phyloP scores from a whole-genome alignment of 2,888 invertebrate species.

The Sarcophaga subvicina region DNA sequence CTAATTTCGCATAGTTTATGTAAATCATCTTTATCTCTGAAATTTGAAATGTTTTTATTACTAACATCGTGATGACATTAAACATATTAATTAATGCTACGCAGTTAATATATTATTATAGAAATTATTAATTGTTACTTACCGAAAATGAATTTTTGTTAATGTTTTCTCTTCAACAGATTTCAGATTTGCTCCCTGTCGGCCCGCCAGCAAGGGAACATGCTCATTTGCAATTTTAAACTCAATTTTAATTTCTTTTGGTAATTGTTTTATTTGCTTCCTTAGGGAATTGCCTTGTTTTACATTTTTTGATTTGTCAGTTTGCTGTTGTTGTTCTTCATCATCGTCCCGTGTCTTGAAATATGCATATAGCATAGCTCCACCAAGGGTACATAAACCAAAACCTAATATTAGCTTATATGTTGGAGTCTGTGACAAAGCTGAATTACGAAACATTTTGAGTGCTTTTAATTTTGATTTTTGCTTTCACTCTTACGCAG shows the following conservation, averaged over 20 bases:
- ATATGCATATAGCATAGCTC: constrained; percentile 87
- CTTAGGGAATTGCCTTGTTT: constrained; percentile 6
- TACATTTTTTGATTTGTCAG: constrained; percentile 2
- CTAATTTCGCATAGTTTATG: constrained; percentile 87
- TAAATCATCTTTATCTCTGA: constrained; percentile 83
- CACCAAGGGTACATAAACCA: constrained; percentile 87
- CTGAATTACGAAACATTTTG: constrained; percentile 78
- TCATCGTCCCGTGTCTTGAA: constrained; percentile 86
- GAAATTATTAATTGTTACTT: constrained; percentile 52
- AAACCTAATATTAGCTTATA: constrained; percentile 86
- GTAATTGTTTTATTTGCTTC: constrained; percentile 63
- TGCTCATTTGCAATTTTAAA: constrained; percentile 85
- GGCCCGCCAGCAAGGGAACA: constrained; percentile 87
- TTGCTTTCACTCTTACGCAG: constrained; percentile 10
- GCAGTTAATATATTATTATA: too few species aligned
- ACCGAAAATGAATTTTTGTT: constrained; percentile 84
- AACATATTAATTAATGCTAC: too few species aligned
- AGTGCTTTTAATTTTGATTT: constrained; percentile 14
- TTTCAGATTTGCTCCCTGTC: constrained; percentile 89
- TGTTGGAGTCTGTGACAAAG: constrained; percentile 76
- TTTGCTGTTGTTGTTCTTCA: constrained; percentile 72
- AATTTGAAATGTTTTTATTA: constrained; percentile 70
- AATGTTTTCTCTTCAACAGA: constrained; percentile 88
- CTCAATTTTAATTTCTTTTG: constrained; percentile 83
- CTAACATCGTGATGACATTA: too few species aligned